Conservation (phyloP, 2,888 invertebrate genomes). For the Lasioglossum morio region DNA sequence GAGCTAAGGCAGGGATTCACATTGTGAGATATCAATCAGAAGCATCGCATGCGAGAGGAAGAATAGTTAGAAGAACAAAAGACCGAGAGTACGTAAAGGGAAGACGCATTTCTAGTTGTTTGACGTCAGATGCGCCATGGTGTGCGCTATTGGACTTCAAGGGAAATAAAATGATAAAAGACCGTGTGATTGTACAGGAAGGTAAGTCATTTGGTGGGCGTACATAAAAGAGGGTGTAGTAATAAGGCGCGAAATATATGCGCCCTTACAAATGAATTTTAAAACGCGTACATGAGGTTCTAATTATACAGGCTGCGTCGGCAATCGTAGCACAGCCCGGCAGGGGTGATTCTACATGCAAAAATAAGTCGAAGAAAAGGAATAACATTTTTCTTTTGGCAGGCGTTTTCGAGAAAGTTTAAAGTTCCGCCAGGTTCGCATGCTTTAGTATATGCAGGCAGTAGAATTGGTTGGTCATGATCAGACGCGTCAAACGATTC, state of each 20-base stretch:
- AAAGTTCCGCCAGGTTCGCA: too few species aligned
- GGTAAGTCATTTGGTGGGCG: slow-evolving; percentile 14
- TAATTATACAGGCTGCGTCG: too few species aligned
- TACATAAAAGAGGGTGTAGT: background rate
- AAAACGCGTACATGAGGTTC: too few species aligned
- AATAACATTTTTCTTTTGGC: too few species aligned
- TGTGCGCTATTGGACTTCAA: slow-evolving; percentile 62
- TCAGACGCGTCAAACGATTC: too few species aligned
- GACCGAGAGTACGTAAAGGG: slow-evolving; percentile 44
- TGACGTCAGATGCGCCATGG: slow-evolving; percentile 70
- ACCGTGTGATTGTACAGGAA: slow-evolving; percentile 62
- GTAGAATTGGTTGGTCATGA: too few species aligned
- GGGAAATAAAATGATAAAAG: slow-evolving; percentile 74
- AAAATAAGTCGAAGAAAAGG: too few species aligned
- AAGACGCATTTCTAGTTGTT: slow-evolving; percentile 70
- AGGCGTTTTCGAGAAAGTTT: too few species aligned
- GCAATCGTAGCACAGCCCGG: too few species aligned
- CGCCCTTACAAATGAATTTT: background rate
- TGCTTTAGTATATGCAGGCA: too few species aligned
- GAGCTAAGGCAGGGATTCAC: slow-evolving; percentile 49
- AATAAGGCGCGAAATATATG: background rate
- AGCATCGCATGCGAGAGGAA: slow-evolving; percentile 29
- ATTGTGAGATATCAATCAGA: slow-evolving; percentile 50
- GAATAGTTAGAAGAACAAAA: slow-evolving; percentile 54
- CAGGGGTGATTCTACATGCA: too few species aligned